These are phyloP conservation scores for Trichoplusia ni DNA, from an alignment of 1,140 invertebrate species.

Conservation along the genomic window DNA sequence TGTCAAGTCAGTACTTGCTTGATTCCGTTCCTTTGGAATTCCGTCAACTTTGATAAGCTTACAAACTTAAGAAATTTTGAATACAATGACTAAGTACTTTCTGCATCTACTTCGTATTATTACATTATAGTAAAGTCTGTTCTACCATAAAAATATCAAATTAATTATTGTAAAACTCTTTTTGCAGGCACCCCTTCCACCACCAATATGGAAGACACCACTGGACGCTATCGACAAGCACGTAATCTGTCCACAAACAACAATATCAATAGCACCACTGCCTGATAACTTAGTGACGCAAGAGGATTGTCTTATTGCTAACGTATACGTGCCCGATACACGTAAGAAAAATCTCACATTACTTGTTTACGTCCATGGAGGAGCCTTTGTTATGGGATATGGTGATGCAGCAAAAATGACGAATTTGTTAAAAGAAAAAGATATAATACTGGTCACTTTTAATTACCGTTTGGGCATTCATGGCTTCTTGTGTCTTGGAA, in stretches of 20 bases:
- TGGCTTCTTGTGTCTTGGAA: constrained; percentile 50
- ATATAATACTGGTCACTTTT: constrained; percentile 44
- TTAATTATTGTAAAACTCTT: constrained; percentile 59
- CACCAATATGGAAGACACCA: constrained; percentile 40
- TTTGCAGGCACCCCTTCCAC: constrained; percentile 63
- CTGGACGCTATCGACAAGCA: constrained; percentile 52
- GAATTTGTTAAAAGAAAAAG: constrained; percentile 39
- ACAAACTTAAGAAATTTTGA: no score
- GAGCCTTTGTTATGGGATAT: constrained; percentile 42
- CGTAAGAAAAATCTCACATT: constrained; percentile 57
- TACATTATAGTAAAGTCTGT: no score
- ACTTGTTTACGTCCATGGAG: constrained; percentile 54
- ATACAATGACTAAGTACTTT: no score
- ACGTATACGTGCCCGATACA: constrained; percentile 52
- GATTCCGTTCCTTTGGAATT: no score
- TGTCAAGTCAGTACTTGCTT: no score
- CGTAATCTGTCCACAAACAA: constrained; percentile 53
- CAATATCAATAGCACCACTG: neutral
- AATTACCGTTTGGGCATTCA: constrained; percentile 47
- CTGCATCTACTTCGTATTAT: no score
- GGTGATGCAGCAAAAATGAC: constrained; percentile 23
- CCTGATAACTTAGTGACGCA: constrained; percentile 19
- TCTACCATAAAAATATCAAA: constrained; percentile 45
- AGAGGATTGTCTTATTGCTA: constrained; percentile 49
- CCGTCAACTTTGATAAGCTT: no score